Base-by-base conservation (phyloP, 2,888 invertebrate genomes). In the Limnephilus lunatus region DNA sequence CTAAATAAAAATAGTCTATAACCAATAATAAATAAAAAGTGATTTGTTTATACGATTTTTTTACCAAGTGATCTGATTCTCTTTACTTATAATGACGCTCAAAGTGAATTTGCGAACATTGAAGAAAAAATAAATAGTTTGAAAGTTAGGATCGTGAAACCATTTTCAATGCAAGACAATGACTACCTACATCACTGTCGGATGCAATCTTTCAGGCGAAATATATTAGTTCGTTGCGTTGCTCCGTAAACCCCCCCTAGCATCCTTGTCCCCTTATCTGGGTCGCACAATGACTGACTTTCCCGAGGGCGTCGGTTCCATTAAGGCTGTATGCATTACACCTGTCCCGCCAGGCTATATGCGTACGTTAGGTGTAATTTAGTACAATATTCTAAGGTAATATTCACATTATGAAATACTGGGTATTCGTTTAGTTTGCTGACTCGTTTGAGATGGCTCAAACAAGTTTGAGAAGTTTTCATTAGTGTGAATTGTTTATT, bases 321-420 rank as follows among this genome's bases (percentile, higher is more conserved):
- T 91, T 91, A 91, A 91, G 86, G 86, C 82, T 81, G 80, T 86
- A 86, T 86, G 91, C 91, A 44, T 80, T 86, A 86, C 86, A 91
- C 91, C 91, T 91, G 91, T 91, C 86, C 81, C 81, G 53, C 68
- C 86, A 91, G 81, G 86, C 80, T 68, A 68, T 68, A n/a, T 9
- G 68, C 68, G 53, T 82, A 83, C 25, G 83, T 35, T 39, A 15
- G 32, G 25, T 15, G 83, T 83, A 32, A 83, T 83, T 9, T 83
- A 31, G 25, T 83, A 83, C 7, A 83, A 83, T 83, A 83, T 32
- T 35, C 83, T 83, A 25, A 32, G 83, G 68, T 68, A n/a, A 68
- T 25, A 68, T 68, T 68, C 25, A 9, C 68, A n/a, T 68, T 25
- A 68, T 25, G 25, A 2, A 25, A 68, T 68, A 68, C 19, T 68